These are phyloP conservation scores for Sphinx pinastri DNA, from an alignment of 2,888 invertebrate species.

Conservation along the genomic window DNA sequence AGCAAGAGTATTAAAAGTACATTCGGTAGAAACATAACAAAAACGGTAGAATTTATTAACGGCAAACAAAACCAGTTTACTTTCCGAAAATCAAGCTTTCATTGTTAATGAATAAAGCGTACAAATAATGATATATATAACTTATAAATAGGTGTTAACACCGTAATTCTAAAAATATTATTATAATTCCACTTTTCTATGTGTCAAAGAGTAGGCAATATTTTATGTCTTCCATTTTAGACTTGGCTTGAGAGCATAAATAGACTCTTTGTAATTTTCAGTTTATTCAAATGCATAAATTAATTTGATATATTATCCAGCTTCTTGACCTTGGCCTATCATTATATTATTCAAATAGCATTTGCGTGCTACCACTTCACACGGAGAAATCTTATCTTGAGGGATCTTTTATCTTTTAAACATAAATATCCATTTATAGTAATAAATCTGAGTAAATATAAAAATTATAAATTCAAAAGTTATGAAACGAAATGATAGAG, in stretches of 20 bases:
- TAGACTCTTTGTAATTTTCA: slow-evolving; percentile 13
- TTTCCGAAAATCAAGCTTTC: not conserved
- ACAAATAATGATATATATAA: not conserved
- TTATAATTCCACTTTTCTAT: not conserved
- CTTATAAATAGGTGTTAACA: not conserved
- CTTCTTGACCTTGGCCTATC: slow-evolving; percentile 1
- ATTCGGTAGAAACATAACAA: too few species aligned
- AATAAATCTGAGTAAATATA: not conserved
- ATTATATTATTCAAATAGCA: not conserved
- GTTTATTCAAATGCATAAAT: slow-evolving; percentile 19
- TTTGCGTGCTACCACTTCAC: slow-evolving; percentile 7
- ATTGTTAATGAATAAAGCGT: not conserved
- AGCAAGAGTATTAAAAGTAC: too few species aligned
- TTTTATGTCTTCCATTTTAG: not conserved
- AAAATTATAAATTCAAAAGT: not conserved
- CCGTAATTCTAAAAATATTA: not conserved
- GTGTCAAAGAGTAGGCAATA: not conserved
- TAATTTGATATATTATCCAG: slow-evolving; percentile 16
- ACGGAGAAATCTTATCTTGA: slow-evolving; percentile 10
- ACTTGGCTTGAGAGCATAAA: slow-evolving; percentile 23
- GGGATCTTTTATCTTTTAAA: not conserved
- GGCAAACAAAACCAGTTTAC: not conserved
- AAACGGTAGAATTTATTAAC: not conserved
- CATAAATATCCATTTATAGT: not conserved
- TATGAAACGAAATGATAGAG: too few species aligned